These are phyloP conservation scores for Hycleus phaleratus DNA, from an alignment of 1,140 invertebrate species.

Conservation along the genomic window DNA sequence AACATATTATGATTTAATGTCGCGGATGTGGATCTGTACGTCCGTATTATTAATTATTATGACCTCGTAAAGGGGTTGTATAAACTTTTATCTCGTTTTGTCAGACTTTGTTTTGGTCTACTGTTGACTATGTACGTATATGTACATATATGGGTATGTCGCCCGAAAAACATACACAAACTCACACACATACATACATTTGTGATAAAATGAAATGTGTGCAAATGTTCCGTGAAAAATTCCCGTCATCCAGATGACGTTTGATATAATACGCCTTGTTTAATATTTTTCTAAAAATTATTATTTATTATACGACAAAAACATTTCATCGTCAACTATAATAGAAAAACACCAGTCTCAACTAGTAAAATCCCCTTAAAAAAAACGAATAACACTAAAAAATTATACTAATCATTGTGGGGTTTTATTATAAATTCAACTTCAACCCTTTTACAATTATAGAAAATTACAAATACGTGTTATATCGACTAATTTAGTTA, in stretches of 20 bases:
- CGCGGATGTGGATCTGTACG: slow-evolving; percentile 18
- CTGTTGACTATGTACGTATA: background rate
- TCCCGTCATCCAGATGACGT: slow-evolving; percentile 24
- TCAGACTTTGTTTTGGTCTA: slow-evolving; percentile 30
- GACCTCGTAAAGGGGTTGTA: slow-evolving; percentile 30
- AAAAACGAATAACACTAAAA: too few species aligned
- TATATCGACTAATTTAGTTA: slow-evolving; percentile 19
- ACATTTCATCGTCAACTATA: background rate
- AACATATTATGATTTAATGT: slow-evolving; percentile 32
- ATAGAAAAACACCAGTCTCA: too few species aligned
- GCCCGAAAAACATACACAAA: slow-evolving; percentile 13
- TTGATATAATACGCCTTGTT: slow-evolving; percentile 25
- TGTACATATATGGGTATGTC: background rate
- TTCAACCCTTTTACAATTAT: too few species aligned
- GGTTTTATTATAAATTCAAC: too few species aligned
- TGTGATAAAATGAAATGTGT: slow-evolving; percentile 26
- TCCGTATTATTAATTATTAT: slow-evolving; percentile 31
- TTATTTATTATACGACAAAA: slow-evolving; percentile 16
- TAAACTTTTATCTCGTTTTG: slow-evolving; percentile 33
- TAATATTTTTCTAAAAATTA: slow-evolving; percentile 23
- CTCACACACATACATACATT: background rate
- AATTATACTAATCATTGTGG: too few species aligned
- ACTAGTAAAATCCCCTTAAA: too few species aligned
- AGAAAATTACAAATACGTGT: slow-evolving; percentile 22
- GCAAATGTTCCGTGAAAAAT: slow-evolving; percentile 24